These are phyloP conservation scores for Diceros bicornis DNA, from an alignment of 2,797 vertebrate species.

Conservation along the genomic window DNA sequence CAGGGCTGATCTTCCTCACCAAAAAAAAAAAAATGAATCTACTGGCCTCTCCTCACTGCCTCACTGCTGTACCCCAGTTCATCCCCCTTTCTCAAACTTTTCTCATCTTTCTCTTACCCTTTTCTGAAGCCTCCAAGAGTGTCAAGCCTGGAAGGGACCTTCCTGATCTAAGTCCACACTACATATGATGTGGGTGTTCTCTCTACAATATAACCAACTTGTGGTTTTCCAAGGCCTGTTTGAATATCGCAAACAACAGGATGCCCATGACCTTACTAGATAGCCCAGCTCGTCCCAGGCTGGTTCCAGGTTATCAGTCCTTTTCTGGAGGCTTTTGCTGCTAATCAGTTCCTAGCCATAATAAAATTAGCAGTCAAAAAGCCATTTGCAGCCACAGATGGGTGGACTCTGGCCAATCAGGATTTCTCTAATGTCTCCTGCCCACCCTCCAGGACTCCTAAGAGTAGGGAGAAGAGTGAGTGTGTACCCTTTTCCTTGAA, in stretches of 20 bases:
- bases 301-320: neutral
- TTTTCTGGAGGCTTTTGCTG: conserved; percentile 26
- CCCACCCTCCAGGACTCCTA: neutral
- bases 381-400: neutral
- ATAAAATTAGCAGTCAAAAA: conserved; percentile 3
- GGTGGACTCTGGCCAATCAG: neutral
- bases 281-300: neutral
- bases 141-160: neutral
- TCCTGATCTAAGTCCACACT: neutral
- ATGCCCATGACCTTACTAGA: neutral
- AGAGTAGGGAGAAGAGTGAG: neutral
- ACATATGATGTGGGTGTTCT: neutral
- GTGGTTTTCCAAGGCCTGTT: neutral
- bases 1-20: too few relatives aligned
- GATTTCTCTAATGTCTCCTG: neutral
- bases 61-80: neutral
- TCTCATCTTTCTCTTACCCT: neutral
- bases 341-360: neutral
- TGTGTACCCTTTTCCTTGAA: neutral
- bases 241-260: neutral
- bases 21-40: neutral
- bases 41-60: neutral
- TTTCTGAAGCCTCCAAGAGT: neutral
- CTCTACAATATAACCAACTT: neutral
- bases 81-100: neutral